Evolutionary conservation across 2,888 invertebrate species (phyloP), one percentile per base, ranked within the genome.

Genomic region (Polydrusus pterygomalis): DNA sequence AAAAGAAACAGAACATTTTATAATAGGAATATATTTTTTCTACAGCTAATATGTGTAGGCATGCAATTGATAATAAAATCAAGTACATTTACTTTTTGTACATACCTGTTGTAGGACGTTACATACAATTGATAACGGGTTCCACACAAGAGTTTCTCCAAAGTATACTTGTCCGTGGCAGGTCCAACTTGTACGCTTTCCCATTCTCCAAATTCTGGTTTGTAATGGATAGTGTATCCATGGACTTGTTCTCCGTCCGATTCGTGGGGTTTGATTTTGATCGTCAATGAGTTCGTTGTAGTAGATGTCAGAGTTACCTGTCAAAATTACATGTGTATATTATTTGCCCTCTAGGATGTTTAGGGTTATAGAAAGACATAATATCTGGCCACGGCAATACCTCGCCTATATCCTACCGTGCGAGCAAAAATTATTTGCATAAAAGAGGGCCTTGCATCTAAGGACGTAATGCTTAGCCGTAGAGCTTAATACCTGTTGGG

Each of bases 201-300:
- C 97, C 97, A 97, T 84, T 96, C 96, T 17, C 97, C 97, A 84
- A 97, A 97, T 87, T 97, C 97, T 70, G 96, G 96, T 86, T 97
- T 97, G 89, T 96, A 97, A 85, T 96, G 95, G 79, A 98, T 91
- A 34, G 95, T 95, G 88, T 97, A 97, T 0, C 97, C 97, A 82
- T 96, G 96, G 79, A 96, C 93, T n/a, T 96, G 96, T 43, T 96
- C 95, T 56, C 93, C 93, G 84, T 96, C 96, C 13, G 91, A 92
- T 64, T 94, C 92, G 81, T 93, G 92, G 2, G 94, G 92, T 80
- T 92, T 91, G 81, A 94, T 87, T 85, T 93, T 93, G 82, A 94
- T 91, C 7, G 94, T 93, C 83, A 95, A 88, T 0, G 93, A 92
- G 83, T 92, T 93, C 1, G 94, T 94, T 1, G 94, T 94, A 0